phyloP scores from a whole-genome alignment of 2,797 vertebrate species.

The Aulostomus chinensis region DNA sequence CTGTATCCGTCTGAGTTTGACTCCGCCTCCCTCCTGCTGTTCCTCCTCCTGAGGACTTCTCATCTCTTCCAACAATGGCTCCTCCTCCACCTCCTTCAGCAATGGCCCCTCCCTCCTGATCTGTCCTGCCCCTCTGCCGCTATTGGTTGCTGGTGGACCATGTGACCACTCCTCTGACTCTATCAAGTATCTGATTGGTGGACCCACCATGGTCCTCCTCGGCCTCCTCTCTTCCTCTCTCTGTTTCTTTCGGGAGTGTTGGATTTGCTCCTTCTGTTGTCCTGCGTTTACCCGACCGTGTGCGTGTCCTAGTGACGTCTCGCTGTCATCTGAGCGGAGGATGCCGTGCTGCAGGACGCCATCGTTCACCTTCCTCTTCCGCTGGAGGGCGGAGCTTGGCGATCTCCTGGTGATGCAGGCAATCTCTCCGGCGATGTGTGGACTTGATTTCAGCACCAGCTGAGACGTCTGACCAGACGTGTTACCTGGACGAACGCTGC shows the following conservation, averaged over 20 bases:
- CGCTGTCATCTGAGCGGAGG: neutral
- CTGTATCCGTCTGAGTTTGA: neutral
- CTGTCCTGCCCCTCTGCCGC: no score
- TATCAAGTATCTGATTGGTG: constrained; percentile 20
- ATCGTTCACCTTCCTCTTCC: neutral
- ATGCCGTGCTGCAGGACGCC: no score
- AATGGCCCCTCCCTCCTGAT: neutral
- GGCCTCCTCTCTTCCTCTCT: neutral
- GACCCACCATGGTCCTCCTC: constrained; percentile 13
- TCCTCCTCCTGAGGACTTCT: no score
- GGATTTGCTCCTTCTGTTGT: neutral
- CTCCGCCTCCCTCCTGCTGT: no score
- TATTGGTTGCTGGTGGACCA: neutral
- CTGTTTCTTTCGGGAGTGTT: neutral
- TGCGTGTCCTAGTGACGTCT: neutral
- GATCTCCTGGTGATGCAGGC: neutral
- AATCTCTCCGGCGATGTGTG: no score
- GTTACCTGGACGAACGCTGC: no score
- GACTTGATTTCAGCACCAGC: no score
- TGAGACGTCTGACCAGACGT: no score
- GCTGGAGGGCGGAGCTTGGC: no score
- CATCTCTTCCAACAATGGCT: no score
- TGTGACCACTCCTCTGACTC: constrained; percentile 22
- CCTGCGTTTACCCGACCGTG: neutral
- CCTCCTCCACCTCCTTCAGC: neutral